Evolutionary conservation across 2,113 vertebrate genomes (phyloP).

Genomic region (Tetrax tetrax): DNA sequence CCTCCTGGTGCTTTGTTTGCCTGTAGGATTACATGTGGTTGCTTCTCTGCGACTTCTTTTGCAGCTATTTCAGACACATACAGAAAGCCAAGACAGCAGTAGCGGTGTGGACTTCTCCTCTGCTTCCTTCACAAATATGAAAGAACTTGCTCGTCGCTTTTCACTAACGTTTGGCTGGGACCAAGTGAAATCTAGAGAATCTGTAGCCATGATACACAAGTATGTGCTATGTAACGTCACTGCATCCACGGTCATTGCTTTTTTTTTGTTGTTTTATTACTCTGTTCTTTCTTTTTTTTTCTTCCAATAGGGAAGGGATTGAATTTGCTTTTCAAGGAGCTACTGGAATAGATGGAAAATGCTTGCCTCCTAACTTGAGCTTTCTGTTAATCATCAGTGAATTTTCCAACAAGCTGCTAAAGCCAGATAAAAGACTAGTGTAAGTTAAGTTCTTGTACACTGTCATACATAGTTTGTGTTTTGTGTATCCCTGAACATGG

Average conservation of each 20-base stretch:
- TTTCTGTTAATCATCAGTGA: constrained; percentile 88
- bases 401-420: constrained; percentile 91
- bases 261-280: not conserved
- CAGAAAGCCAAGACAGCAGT: constrained; percentile 75
- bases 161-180: constrained; percentile 89
- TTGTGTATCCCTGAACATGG: not conserved
- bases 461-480: not conserved
- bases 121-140: constrained; percentile 87
- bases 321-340: constrained; percentile 87
- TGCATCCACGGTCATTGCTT: not conserved
- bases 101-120: constrained; percentile 67
- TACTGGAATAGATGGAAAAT: constrained; percentile 72
- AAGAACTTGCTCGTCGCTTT: constrained; percentile 89
- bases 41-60: constrained; percentile 36
- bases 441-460: constrained; percentile 70
- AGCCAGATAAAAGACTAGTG: constrained; percentile 90
- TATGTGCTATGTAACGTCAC: constrained; percentile 49
- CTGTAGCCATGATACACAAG: constrained; percentile 91
- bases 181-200: constrained; percentile 87
- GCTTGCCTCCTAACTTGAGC: constrained; percentile 79
- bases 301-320: constrained; percentile 81
- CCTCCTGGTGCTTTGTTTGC: not conserved
- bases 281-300: not conserved
- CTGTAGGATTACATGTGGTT: not conserved
- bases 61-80: constrained; percentile 82